These are phyloP conservation scores for Glaucidium brasilianum DNA, from an alignment of 2,113 vertebrate species.

Conservation along the genomic window DNA sequence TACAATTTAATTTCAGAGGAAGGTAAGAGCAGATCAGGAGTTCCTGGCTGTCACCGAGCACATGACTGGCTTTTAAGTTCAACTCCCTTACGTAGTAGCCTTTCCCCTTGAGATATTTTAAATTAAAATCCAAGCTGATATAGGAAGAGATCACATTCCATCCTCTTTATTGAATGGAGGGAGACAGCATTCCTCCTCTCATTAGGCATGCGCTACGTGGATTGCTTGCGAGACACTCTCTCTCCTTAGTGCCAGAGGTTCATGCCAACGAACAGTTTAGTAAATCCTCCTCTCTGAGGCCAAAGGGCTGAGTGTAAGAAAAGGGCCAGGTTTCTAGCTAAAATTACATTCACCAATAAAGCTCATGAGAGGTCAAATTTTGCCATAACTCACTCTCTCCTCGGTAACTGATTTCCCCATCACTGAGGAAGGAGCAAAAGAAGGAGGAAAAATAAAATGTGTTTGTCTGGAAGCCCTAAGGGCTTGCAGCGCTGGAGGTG, in stretches of 20 bases:
- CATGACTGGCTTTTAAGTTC: not conserved
- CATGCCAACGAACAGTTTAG: conserved; percentile 64
- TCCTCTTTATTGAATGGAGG: conserved; percentile 4
- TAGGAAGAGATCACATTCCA: conserved; percentile 24
- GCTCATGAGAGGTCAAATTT: conserved; percentile 81
- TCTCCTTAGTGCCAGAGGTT: conserved; percentile 32
- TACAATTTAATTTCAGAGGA: not conserved
- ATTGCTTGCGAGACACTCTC: conserved; percentile 4
- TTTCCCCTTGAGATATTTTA: conserved; percentile 20
- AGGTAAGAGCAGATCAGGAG: not conserved
- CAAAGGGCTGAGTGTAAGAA: conserved; percentile 74
- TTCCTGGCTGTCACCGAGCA: not conserved
- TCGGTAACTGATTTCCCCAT: conserved; percentile 75
- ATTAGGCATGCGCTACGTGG: conserved; percentile 21
- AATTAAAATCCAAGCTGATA: conserved; percentile 58
- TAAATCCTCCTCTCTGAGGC: conserved; percentile 72
- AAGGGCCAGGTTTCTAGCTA: conserved; percentile 80
- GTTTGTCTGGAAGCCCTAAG: conserved; percentile 80
- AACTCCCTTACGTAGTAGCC: not conserved
- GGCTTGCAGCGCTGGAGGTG: conserved; percentile 75
- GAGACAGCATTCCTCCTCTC: conserved; percentile 6
- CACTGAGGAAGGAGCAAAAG: conserved; percentile 61
- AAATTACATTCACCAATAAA: conserved; percentile 90
- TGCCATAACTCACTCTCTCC: conserved; percentile 80
- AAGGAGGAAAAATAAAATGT: conserved; percentile 77